Conservation (phyloP, 2,113 vertebrate species). For the Rousettus leschenaultii region DNA sequence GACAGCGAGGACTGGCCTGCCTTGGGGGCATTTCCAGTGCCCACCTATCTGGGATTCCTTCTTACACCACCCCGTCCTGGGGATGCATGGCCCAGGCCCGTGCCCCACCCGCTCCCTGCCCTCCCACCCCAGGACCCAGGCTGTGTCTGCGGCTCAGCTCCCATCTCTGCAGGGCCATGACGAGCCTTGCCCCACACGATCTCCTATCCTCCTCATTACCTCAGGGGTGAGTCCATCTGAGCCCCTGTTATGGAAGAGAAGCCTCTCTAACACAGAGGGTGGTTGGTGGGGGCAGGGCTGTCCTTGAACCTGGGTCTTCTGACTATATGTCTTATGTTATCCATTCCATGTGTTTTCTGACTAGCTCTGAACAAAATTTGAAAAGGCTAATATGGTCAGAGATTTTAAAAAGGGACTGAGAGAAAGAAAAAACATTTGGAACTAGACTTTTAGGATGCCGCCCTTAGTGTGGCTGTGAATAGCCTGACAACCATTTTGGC, state of each 20-base stretch:
- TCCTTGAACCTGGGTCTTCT: neutral
- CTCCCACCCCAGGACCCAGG: neutral
- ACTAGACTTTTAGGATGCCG: neutral
- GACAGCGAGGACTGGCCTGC: neutral
- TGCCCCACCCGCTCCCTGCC: neutral
- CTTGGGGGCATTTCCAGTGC: neutral
- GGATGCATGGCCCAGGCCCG: neutral
- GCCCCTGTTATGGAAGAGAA: neutral
- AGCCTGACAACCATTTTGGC: neutral
- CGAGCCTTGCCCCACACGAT: neutral
- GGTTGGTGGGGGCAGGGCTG: neutral
- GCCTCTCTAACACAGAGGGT: neutral
- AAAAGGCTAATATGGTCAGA: neutral
- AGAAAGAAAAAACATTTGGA: neutral
- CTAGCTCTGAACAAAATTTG: neutral
- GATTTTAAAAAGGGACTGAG: neutral
- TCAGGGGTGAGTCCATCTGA: accelerated
- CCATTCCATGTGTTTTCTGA: neutral
- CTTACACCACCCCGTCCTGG: neutral
- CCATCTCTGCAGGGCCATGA: neutral
- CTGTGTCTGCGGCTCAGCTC: neutral
- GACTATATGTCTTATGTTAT: accelerated
- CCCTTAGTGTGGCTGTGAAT: accelerated
- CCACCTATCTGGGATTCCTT: neutral
- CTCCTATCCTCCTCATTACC: accelerated